Base-by-base conservation (phyloP, 2,797 vertebrate species). In the Alca torda region DNA sequence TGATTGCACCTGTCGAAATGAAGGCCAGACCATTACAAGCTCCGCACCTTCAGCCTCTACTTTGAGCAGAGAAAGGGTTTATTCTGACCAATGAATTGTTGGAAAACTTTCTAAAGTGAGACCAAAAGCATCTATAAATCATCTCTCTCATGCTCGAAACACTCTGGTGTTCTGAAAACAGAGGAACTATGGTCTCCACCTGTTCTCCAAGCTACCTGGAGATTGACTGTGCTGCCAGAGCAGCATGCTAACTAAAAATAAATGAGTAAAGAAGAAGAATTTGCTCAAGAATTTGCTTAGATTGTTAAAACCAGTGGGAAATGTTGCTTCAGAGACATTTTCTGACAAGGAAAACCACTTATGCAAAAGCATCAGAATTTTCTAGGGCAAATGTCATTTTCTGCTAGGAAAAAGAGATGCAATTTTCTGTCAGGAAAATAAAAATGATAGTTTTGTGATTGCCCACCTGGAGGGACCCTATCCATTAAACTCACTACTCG, bases 381-480 rank as follows among this genome's bases (percentile, higher is more conserved):
- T 95, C 77, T 41, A 56, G 51, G 67, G 39, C 30, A 93, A 84
- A 74, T 37, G 53, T 67, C 31, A 73, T 80, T 82, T 95, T 87
- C 59, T 92, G 30, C 77, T 63, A 89, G 80, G 70, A 76, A 90
- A 84, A 76, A 74, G 28, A 45, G 56, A 87, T 46, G 64, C 14
- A 67, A 57, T 91, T 91, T 93, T 84, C 87, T 81, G 35, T 72
- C 84, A 91, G 76, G 61, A 78, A 92, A 94, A 93, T 59, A 89
- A 76, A 89, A 95, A 88, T 65, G 4, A 76, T 74, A 16, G 19
- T 33, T 91, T 88, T 84, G n/a, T 79, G 65, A 91, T 65, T 89
- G 57, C 61, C 61, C 65, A 87, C 67, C 81, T 94, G 81, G 48
- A 85, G 65, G 45, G 53, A 87, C 37, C 50, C 64, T 53, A 57